Percentiles rank a stretch among this genome's conserved stretches.
These are phyloP conservation scores for Apostichopus parvimensis DNA, from an alignment of 35 echinoderm and acorn worm genomes.

Conservation along the genomic window DNA sequence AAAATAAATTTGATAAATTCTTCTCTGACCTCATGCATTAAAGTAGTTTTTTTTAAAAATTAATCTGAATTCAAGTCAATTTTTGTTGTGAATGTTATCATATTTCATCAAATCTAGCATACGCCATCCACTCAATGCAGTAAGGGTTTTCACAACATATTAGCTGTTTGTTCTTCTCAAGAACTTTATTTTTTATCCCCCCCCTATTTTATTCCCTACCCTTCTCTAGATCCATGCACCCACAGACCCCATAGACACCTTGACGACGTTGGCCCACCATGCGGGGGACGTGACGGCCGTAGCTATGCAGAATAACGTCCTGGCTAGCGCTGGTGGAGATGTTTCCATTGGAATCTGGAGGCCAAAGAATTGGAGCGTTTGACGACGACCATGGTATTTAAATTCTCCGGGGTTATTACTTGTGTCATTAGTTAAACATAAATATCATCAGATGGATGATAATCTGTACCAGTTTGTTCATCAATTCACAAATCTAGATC, in stretches of 20 bases:
- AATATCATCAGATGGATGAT: no score
- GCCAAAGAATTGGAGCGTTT: conserved; percentile 60
- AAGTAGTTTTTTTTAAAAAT: no score
- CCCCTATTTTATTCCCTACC: not conserved
- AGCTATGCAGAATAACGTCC: conserved; percentile 60
- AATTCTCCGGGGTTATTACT: no score
- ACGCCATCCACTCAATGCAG: not conserved
- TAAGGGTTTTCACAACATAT: not conserved
- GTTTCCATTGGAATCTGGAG: conserved; percentile 78
- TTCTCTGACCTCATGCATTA: no score
- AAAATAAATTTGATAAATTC: no score
- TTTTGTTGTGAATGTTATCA: no score
- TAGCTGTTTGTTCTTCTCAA: not conserved
- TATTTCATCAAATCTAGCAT: not conserved
- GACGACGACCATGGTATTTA: not conserved
- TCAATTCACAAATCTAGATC: no score
- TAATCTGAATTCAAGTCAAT: no score
- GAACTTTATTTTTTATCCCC: not conserved
- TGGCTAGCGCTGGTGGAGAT: conserved; percentile 87
- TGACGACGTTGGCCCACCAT: conserved; percentile 49
- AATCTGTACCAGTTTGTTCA: no score
- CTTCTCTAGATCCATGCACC: conserved; percentile 78
- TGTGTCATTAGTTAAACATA: no score
- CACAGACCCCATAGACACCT: conserved; percentile 64
- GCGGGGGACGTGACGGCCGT: conserved; percentile 54